phyloP scores from a whole-genome alignment of 2,797 vertebrate genomes.

The Sebastes ruberrimus region DNA sequence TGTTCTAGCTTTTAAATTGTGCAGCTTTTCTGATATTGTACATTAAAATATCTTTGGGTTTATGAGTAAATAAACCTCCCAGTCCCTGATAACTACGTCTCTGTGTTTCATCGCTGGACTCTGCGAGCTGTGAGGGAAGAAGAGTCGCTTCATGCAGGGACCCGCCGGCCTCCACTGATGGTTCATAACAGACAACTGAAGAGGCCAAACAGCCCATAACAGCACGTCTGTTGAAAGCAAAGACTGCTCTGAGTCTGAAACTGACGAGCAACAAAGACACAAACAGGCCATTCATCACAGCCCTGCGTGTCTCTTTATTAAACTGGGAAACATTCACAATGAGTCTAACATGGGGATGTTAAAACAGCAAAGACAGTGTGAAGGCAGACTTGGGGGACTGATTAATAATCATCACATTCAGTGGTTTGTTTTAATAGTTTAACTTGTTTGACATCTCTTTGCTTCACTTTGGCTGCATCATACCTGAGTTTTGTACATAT shows the following conservation, averaged over 20 bases:
- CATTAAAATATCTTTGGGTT: background rate
- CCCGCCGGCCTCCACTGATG: background rate
- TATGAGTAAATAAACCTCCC: background rate
- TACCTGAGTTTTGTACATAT: background rate
- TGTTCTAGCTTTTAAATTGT: too few relatives aligned
- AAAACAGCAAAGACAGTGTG: background rate
- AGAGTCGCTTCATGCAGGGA: slow-evolving; percentile 10
- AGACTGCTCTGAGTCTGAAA: slow-evolving; percentile 20
- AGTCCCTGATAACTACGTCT: background rate
- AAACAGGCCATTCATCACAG: slow-evolving; percentile 52
- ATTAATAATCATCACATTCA: background rate
- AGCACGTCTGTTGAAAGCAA: slow-evolving; percentile 38
- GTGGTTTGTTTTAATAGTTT: background rate
- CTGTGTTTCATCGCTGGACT: background rate
- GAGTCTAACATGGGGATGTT: background rate
- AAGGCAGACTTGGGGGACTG: background rate
- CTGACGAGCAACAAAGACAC: slow-evolving; percentile 26
- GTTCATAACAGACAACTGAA: slow-evolving; percentile 21
- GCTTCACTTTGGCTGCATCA: background rate
- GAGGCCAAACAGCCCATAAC: slow-evolving; percentile 47
- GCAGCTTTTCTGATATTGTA: background rate
- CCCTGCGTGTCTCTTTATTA: slow-evolving; percentile 7
- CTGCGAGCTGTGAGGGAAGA: slow-evolving; percentile 16
- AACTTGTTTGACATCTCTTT: background rate
- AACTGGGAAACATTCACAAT: slow-evolving; percentile 23